phyloP scores from a whole-genome alignment of 1,140 invertebrate species.

The Drosophila ohnishii region DNA sequence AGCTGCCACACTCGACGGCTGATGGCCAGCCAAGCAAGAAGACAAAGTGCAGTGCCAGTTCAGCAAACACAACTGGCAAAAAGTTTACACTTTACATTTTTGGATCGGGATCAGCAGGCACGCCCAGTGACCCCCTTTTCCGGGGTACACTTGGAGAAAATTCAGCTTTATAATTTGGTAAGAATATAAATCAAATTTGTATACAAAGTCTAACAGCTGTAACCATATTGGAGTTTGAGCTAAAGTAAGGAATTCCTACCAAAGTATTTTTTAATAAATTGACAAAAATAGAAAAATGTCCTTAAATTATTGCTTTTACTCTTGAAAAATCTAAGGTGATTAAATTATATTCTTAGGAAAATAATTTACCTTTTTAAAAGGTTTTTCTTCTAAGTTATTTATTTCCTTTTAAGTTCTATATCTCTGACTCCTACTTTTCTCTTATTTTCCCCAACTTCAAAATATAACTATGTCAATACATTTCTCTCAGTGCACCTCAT shows the following conservation, averaged over 20 bases:
- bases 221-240: too few species aligned
- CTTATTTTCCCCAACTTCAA: not conserved
- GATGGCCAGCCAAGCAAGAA: constrained; percentile 48
- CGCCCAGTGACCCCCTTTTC: constrained; percentile 7
- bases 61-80: constrained; percentile 66
- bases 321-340: too few species aligned
- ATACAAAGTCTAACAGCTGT: too few species aligned
- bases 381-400: too few species aligned
- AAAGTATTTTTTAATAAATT: too few species aligned
- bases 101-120: constrained; percentile 29
- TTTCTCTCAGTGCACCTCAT: constrained; percentile 26
- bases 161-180: not conserved
- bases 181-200: not conserved
- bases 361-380: too few species aligned
- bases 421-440: not conserved
- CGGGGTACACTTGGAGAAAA: not conserved
- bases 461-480: too few species aligned
- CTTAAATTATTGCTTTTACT: too few species aligned
- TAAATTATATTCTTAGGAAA: too few species aligned
- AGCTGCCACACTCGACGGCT: constrained; percentile 46
- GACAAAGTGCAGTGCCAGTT: constrained; percentile 44
- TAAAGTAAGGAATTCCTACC: too few species aligned
- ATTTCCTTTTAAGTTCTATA: too few species aligned
- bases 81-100: constrained; percentile 72
- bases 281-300: too few species aligned